Base-by-base conservation (phyloP, 2,797 vertebrate species). In the Centroberyx gerrardi region DNA sequence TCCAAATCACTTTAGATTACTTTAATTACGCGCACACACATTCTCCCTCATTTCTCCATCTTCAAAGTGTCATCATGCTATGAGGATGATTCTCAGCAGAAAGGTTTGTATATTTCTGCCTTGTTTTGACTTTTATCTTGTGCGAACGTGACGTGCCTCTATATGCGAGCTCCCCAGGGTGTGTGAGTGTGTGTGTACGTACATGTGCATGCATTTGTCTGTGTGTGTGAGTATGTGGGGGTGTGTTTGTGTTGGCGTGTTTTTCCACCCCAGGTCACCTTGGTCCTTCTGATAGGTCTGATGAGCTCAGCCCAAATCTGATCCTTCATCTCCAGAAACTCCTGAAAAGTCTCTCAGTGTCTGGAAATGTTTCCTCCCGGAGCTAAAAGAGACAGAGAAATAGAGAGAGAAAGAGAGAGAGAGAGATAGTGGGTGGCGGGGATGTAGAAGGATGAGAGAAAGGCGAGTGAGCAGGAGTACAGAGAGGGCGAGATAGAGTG, bases 221-320 rank as follows among this genome's bases (percentile, higher is more conserved):
- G 40, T 69, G 10, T 63, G 14, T 38, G 33, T 65, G 7, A 38
- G 29, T 38, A 15, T n/a, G 15, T 15, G 56, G 38, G 33, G 1
- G 33, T 36, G 22, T 27, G 9, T 55, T 8, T 40, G n/a, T 60
- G 36, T 42, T n/a, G n/a, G 58, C 10, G 58, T 36, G 17, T n/a
- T 68, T 59, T 78, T 68, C 38, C 66, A 67, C 61, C 62, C 27
- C 40, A 52, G 81, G 82, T 86, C 74, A 81, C 48, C 8, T 4
- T 58, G 73, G 76, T 64, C 74, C 48, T 81, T 56, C 18, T 75
- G 68, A 38, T 72, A 28, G 70, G 51, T 76, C 13, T 87, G 87
- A 87, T 83, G 76, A 88, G 78, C 69, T 82, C 42, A 68, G 72
- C 56, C 38, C 71, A 67, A 72, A 88, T 90, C 84, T 83, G 46